Percentiles rank a stretch among this genome's conserved stretches.
Conservation (phyloP, 1,140 invertebrate genomes). For the Brachionus manjavacas region DNA sequence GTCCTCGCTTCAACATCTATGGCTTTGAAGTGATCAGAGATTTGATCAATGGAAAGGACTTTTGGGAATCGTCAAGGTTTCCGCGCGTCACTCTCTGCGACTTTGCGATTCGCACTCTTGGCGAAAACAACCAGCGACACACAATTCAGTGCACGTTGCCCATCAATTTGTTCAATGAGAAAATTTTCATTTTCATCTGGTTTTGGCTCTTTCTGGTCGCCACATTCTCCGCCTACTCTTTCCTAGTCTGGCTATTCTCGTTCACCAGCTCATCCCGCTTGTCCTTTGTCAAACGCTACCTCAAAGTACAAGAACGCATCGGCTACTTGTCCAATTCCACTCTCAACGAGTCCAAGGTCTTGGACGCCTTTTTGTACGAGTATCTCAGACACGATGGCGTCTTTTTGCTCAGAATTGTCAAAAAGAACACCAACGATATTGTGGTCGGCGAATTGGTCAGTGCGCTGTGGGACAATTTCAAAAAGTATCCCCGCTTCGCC, state of each 20-base stretch:
- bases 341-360: slow-evolving; percentile 47
- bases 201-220: slow-evolving; percentile 29
- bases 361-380: slow-evolving; percentile 58
- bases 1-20: slow-evolving; percentile 45
- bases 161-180: slow-evolving; percentile 47
- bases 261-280: slow-evolving; percentile 1
- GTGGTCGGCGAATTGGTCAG: slow-evolving; percentile 59
- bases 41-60: slow-evolving; percentile 44
- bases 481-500: slow-evolving; percentile 35
- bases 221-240: background rate
- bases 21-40: slow-evolving; percentile 46
- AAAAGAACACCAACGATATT: slow-evolving; percentile 61
- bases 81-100: slow-evolving; percentile 46
- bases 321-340: slow-evolving; percentile 13
- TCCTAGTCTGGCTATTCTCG: background rate
- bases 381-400: slow-evolving; percentile 61
- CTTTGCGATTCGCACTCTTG: slow-evolving; percentile 46
- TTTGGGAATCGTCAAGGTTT: slow-evolving; percentile 44
- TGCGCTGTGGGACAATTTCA: slow-evolving; percentile 53
- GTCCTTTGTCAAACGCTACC: slow-evolving; percentile 30
- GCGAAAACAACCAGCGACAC: slow-evolving; percentile 46
- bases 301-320: slow-evolving; percentile 17
- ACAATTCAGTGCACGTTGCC: slow-evolving; percentile 48
- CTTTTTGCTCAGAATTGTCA: slow-evolving; percentile 59
- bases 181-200: slow-evolving; percentile 42